phyloP scores from a whole-genome alignment of 2,797 vertebrate species.

The Sternarchorhynchus goeldii region DNA sequence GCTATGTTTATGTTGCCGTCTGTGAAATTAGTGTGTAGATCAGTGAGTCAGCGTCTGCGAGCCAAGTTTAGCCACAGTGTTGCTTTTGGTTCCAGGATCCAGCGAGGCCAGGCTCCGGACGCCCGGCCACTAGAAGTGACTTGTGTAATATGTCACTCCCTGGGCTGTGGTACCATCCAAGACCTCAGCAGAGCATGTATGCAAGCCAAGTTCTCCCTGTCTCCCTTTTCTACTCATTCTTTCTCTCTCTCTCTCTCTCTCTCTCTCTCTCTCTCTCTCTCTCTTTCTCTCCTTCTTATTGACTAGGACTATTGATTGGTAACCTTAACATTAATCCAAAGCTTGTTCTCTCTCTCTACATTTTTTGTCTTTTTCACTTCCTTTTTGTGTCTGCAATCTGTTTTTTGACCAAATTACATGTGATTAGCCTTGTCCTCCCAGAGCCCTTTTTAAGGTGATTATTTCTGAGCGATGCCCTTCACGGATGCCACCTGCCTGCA shows the following conservation, averaged over 20 bases:
- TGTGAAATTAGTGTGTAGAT: too few relatives aligned
- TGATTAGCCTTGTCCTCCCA: conserved; percentile 49
- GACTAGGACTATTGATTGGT: conserved; percentile 58
- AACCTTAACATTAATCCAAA: conserved; percentile 29
- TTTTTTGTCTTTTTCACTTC: conserved; percentile 28
- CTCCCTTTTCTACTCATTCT: conserved; percentile 36
- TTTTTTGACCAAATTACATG: conserved; percentile 55
- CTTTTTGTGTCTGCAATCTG: conserved; percentile 47
- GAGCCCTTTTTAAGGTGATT: conserved; percentile 25
- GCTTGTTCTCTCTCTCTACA: conserved; percentile 12
- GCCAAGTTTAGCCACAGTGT: too few relatives aligned
- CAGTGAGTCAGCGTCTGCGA: too few relatives aligned
- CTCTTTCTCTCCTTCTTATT: conserved; percentile 40
- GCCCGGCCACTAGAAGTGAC: too few relatives aligned
- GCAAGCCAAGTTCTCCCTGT: neutral
- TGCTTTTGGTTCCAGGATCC: too few relatives aligned
- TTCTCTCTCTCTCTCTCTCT: conserved; percentile 16
- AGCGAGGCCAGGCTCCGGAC: too few relatives aligned
- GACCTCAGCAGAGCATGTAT: neutral
- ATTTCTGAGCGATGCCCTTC: conserved; percentile 34
- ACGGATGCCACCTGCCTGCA: neutral
- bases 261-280: conserved; percentile 39
- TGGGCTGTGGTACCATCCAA: neutral
- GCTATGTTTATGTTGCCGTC: too few relatives aligned
- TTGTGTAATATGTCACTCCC: too few relatives aligned